Evolutionary conservation across 1,140 invertebrate species (phyloP).

Genomic region (Saccostrea cuccullata): DNA sequence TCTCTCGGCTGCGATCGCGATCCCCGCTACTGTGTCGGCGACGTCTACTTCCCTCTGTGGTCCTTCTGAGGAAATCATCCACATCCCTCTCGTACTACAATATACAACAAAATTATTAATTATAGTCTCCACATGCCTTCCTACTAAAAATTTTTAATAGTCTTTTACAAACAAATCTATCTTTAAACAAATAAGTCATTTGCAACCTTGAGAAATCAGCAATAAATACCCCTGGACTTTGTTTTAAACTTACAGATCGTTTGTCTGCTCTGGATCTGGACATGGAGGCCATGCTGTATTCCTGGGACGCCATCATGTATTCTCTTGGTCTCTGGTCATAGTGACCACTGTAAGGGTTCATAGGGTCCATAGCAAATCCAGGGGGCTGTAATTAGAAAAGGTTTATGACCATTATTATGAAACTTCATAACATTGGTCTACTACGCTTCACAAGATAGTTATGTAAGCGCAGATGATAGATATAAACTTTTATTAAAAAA

Average conservation of each 20-base stretch:
- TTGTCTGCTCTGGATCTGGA: constrained; percentile 42
- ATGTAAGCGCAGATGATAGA: no score
- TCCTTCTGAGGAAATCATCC: constrained; percentile 93
- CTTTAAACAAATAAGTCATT: no score
- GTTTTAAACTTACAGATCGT: not conserved
- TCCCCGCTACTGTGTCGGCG: constrained; percentile 80
- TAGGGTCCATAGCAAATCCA: constrained; percentile 82
- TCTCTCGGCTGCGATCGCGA: constrained; percentile 59
- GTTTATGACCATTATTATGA: not conserved
- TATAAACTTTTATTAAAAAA: no score
- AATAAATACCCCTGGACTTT: not conserved
- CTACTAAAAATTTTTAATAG: not conserved
- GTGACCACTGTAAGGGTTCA: constrained; percentile 85
- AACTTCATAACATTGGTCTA: no score
- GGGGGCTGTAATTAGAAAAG: constrained; percentile 78
- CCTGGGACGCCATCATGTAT: constrained; percentile 16
- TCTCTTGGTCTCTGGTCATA: constrained; percentile 42
- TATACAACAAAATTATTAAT: not conserved
- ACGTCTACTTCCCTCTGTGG: constrained; percentile 81
- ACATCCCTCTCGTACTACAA: constrained; percentile 90
- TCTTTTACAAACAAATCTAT: not conserved
- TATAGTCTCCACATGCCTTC: constrained; percentile 36
- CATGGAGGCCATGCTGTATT: not conserved
- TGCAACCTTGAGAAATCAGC: not conserved
- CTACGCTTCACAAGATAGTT: no score